These are phyloP conservation scores for Anastrepha ludens DNA, from an alignment of 1,140 invertebrate genomes.

Conservation along the genomic window DNA sequence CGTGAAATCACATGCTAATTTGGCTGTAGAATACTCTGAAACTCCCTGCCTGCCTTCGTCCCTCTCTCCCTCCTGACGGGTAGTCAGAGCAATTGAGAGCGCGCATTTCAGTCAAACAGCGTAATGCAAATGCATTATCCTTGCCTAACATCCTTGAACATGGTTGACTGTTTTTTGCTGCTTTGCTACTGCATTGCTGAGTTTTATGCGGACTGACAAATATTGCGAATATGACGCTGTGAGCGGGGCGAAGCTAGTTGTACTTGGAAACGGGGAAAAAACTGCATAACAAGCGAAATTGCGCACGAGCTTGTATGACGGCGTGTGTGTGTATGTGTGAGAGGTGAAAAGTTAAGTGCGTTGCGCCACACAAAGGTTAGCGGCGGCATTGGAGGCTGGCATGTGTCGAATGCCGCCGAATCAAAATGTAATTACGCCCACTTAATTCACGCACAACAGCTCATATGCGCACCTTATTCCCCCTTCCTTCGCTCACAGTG, in stretches of 20 bases:
- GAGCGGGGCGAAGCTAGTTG: background rate
- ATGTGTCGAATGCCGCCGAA: constrained; percentile 14
- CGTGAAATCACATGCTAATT: constrained; percentile 53
- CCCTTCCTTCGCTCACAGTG: no score
- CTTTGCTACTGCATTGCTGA: no score
- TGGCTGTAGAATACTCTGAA: constrained; percentile 6
- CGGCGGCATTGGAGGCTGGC: background rate
- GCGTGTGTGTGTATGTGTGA: background rate
- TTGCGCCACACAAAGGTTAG: background rate
- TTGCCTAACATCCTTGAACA: constrained; percentile 48
- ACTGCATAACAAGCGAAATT: constrained; percentile 8
- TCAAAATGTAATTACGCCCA: constrained; percentile 50
- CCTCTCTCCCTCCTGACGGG: background rate
- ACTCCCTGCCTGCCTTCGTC: background rate
- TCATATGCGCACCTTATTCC: background rate
- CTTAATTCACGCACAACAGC: constrained; percentile 45
- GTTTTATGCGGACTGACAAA: background rate
- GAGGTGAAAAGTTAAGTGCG: background rate
- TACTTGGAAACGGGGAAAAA: background rate
- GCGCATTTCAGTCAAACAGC: constrained; percentile 16
- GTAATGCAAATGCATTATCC: constrained; percentile 45
- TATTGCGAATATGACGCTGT: background rate
- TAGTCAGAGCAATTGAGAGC: background rate
- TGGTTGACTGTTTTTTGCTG: background rate
- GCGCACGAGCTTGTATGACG: no score